Evolutionary conservation across 2,888 invertebrate genomes (phyloP).

Genomic region (Drosophila borborema): DNA sequence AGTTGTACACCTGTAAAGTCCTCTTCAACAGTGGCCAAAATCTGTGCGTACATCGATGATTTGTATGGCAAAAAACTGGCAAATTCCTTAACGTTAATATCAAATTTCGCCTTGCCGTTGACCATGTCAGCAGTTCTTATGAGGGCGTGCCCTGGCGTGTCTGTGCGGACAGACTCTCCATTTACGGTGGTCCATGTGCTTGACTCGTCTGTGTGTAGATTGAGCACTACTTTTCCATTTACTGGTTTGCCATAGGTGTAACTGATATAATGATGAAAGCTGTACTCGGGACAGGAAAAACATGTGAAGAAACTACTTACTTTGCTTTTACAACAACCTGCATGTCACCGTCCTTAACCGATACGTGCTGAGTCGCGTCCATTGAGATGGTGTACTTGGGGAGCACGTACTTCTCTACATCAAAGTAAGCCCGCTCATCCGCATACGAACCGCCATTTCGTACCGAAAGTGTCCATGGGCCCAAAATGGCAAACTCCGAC

Average conservation of each 20-base stretch:
- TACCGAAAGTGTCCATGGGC: slow-evolving; percentile 90
- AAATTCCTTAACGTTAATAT: slow-evolving; percentile 74
- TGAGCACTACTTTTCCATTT: slow-evolving; percentile 93
- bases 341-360: slow-evolving; percentile 92
- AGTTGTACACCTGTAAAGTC: slow-evolving; percentile 92
- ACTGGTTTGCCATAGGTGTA: slow-evolving; percentile 92
- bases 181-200: too few species aligned
- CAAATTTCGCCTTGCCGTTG: slow-evolving; percentile 80
- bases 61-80: slow-evolving; percentile 57
- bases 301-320: slow-evolving; percentile 58
- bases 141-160: slow-evolving; percentile 52
- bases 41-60: slow-evolving; percentile 61
- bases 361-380: slow-evolving; percentile 91
- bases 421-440: slow-evolving; percentile 81
- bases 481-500: slow-evolving; percentile 92
- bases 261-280: slow-evolving; percentile 84
- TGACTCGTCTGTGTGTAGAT: slow-evolving; percentile 80
- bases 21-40: slow-evolving; percentile 94
- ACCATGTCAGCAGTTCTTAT: slow-evolving; percentile 76
- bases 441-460: slow-evolving; percentile 45
- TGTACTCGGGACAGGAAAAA: not conserved
- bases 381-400: slow-evolving; percentile 96
- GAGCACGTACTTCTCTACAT: slow-evolving; percentile 95
- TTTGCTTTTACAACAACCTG: slow-evolving; percentile 88
- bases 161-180: too few species aligned